phyloP scores from a whole-genome alignment of 2,888 invertebrate species.

The Galeopsomyia nigrocyanea region DNA sequence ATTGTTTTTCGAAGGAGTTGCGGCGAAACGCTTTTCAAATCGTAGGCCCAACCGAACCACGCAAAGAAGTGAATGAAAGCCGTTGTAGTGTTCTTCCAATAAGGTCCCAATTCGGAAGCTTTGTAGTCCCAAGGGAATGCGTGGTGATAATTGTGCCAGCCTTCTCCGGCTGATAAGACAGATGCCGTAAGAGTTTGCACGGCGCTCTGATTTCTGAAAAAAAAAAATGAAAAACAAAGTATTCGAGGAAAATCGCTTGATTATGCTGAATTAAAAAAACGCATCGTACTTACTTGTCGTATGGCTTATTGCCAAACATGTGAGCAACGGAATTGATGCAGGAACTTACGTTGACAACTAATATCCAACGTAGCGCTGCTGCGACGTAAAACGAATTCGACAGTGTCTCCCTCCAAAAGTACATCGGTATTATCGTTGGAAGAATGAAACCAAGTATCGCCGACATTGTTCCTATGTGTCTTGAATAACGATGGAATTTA shows the following conservation, averaged over 20 bases:
- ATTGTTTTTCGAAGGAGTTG: constrained; percentile 71
- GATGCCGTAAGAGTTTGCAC: constrained; percentile 34
- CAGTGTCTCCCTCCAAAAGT: constrained; percentile 72
- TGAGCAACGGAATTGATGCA: constrained; percentile 75
- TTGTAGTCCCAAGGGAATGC: constrained; percentile 95
- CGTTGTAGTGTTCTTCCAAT: constrained; percentile 77
- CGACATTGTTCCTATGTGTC: constrained; percentile 71
- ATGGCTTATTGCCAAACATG: constrained; percentile 62
- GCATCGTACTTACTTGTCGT: constrained; percentile 61
- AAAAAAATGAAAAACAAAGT: too few species aligned
- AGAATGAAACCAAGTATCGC: constrained; percentile 72
- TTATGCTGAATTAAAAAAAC: too few species aligned
- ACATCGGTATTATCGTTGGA: constrained; percentile 73
- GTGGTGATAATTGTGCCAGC: constrained; percentile 84
- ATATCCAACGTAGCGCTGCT: constrained; percentile 70
- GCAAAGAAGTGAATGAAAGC: constrained; percentile 79
- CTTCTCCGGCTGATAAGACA: constrained; percentile 66
- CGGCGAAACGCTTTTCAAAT: constrained; percentile 77
- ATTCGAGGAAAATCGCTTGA: too few species aligned
- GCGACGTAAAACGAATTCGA: constrained; percentile 69
- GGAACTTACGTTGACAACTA: constrained; percentile 73
- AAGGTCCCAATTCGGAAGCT: constrained; percentile 84
- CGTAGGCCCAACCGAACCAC: constrained; percentile 82
- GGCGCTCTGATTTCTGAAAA: too few species aligned
- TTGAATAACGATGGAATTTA: constrained; percentile 47